A percentile compares a stretch with the other conserved stretches of the same genome.
phyloP scores from a whole-genome alignment of 1,140 invertebrate species.

The Odontomachus brunneus region DNA sequence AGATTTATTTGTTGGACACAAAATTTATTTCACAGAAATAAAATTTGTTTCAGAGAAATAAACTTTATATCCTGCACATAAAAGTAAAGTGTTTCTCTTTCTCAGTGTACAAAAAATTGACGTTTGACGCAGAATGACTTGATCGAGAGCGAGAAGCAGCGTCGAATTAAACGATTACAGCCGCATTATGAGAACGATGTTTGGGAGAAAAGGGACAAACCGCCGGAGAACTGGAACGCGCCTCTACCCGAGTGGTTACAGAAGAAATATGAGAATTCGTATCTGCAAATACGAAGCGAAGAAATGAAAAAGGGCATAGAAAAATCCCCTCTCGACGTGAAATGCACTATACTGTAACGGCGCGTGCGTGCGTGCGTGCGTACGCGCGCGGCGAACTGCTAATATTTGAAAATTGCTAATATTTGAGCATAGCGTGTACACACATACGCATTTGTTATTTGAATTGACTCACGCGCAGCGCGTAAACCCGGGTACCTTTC shows the following conservation, averaged over 20 bases:
- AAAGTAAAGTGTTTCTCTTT: too few relatives aligned
- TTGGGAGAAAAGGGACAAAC: conserved; percentile 91
- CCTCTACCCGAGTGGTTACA: conserved; percentile 91
- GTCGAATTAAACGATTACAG: conserved; percentile 87
- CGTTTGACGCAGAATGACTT: conserved; percentile 87
- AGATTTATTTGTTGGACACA: too few relatives aligned
- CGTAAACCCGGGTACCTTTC: too few relatives aligned
- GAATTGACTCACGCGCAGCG: too few relatives aligned
- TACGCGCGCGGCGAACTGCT: neutral
- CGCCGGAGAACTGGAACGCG: conserved; percentile 92
- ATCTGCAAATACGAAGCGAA: conserved; percentile 88
- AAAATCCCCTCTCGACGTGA: neutral
- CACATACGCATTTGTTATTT: too few relatives aligned
- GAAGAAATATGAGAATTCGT: conserved; percentile 89
- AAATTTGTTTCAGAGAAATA: too few relatives aligned
- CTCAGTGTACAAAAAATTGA: conserved; percentile 1
- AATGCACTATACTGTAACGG: conserved; percentile 59
- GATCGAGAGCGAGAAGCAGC: conserved; percentile 89
- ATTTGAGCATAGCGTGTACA: neutral
- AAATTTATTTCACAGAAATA: too few relatives aligned
- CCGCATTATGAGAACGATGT: conserved; percentile 90
- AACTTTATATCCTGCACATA: neutral
- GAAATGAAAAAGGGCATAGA: conserved; percentile 84
- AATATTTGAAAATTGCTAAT: conserved; percentile 15
- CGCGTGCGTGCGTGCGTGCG: too few relatives aligned